Base-by-base conservation (phyloP, 2,113 vertebrate genomes). In the Macaca nemestrina region DNA sequence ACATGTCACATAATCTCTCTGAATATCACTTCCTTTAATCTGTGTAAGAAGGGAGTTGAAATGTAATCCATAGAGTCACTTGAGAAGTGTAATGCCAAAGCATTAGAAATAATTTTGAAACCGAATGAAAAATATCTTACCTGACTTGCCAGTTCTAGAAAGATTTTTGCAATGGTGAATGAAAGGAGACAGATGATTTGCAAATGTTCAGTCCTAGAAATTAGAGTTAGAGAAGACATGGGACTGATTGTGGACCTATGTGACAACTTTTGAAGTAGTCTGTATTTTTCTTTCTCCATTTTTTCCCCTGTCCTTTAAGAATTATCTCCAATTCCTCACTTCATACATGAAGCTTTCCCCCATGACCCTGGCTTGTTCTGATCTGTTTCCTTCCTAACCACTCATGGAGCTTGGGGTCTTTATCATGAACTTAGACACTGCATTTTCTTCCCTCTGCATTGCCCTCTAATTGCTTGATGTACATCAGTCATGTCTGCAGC, bases 21-120 rank as follows among this genome's bases (percentile, higher is more conserved):
- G 20, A 93, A 48, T 45, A 48, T 88, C n/a, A 61, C 3, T 92
- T 82, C 93, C 45, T 25, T 87, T 81, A 64, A 76, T 78, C 83
- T 79, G 22, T 64, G 16, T 64, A 70, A 81, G 20, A 45, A 45
- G 8, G 18, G 6, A 68, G 35, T 70, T 90, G 59, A 72, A 84
- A 45, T 76, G 40, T 20, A 64, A 64, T 55, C 38, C 38, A 20
- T 75, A 83, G 72, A 61, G 16, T 72, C 20, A 55, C 11, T 27
- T 64, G 43, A 81, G 43, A 87, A 59, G 48, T 84, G 4, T n/a
- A 35, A 61, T 84, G n/a, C 72, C 27, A 40, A 84, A 57, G n/a
- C 68, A 80, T 88, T 48, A 55, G 68, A 88, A 68, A 48, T 55
- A 40, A 38, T 97, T 96, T 76, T 81, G 59, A 88, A 80, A 57